Base-by-base conservation (phyloP, 2,888 invertebrate species). In the Acrocera orbiculus region DNA sequence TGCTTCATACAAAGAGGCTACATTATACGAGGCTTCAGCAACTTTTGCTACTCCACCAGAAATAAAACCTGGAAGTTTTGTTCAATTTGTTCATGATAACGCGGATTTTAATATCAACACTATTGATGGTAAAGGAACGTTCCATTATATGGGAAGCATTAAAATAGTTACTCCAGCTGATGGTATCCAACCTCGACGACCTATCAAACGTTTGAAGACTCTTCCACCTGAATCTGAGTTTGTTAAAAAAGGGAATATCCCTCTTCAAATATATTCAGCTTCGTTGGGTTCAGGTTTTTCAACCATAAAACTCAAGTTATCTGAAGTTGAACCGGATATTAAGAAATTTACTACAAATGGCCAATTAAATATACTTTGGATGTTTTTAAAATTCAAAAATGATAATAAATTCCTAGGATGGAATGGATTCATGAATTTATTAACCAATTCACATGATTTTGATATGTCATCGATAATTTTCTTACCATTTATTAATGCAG, bases 1-100 rank as follows among this genome's bases (percentile, higher is more conserved):
- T 16, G 28, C 28, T 28, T 28, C 28, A 28, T 28, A 28, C 28
- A 28, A 28, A 28, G 28, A 28, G 28, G 28, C 28, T 16, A 28
- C 16, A n/a, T 28, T 28, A 16, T 28, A 28, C 10, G 28, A 28
- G 17, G 28, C n/a, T 28, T 14, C 14, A 14, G 16, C 11, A 16
- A 14, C 4, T 28, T 28, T 15, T 28, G n/a, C n/a, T n/a, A n/a
- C n/a, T n/a, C n/a, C n/a, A n/a, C n/a, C n/a, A n/a, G n/a, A n/a
- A n/a, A n/a, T n/a, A n/a, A n/a, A n/a, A n/a, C n/a, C n/a, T n/a
- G n/a, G n/a, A n/a, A n/a, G n/a, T n/a, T n/a, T n/a, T n/a, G n/a
- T n/a, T n/a, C n/a, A n/a, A n/a, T n/a, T n/a, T n/a, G n/a, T n/a
- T n/a, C n/a, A n/a, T n/a, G n/a, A n/a, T n/a, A n/a, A n/a, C n/a